Base-by-base conservation (phyloP, 2,113 vertebrate genomes). In the Cervus canadensis region DNA sequence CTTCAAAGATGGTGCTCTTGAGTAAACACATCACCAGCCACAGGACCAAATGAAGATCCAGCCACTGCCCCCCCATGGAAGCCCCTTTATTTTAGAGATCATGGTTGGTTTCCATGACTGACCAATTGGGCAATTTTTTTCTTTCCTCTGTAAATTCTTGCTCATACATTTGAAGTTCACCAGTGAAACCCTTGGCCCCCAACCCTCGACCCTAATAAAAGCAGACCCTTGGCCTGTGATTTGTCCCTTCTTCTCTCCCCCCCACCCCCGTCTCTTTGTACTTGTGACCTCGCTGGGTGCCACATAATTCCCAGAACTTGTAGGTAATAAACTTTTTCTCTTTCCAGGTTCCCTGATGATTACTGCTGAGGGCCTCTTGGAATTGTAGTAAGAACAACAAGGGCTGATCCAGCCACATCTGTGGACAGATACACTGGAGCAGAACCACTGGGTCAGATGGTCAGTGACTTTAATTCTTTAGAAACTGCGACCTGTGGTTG, bases 51-150 rank as follows among this genome's bases (percentile, higher is more conserved):
- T 50, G n/a, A 60, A 81, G 30, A 81, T 17, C 3, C 56, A 91
- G 30, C 14, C 21, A 25, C 43, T 33, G 16, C 14, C 1, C 5
- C 36, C 0, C 7, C 2, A 36, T 0, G 30, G 14, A 91, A 25
- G 1, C 30, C n/a, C 30, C 23, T 79, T 79, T 87, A 45, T 50
- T 30, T 64, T 87, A 50, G 60, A 26, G 85, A 67, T 36, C 60
- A 26, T 67, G 71, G 30, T 79, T 90, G 54, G 71, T 79, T 90
- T 78, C 19, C 8, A 79, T 48, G 54, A 60, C 56, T 33, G 43
- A 79, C 14, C 54, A 60, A 59, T 48, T 90, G 14, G 40, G 54
- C 30, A 7, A 12, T 79, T 60, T 48, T 79, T 26, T 21, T 60
- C 28, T 48, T 90, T 13, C 28, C 5, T 21, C 30, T 60, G 54